Evolutionary conservation across 2,888 invertebrate species (phyloP), one percentile per base, ranked within the genome.

Genomic region (Myopa tessellatipennis): DNA sequence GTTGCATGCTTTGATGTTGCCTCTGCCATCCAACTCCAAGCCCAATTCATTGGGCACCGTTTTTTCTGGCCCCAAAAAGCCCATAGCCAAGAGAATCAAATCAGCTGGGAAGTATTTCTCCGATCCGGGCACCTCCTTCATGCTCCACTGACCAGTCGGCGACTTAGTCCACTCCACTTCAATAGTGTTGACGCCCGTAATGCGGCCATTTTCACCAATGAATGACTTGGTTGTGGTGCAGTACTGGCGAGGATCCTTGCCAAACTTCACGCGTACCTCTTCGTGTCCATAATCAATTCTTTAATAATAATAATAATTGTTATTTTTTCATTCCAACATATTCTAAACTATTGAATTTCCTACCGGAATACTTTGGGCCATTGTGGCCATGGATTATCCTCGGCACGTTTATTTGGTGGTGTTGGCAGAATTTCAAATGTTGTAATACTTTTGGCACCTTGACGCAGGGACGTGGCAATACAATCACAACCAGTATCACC

Each of bases 301-400:
- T 81, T 7, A 78, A 40, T 1, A 36, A 38, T 36, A 55, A 72
- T 74, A 65, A 68, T 60, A 60, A 3, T 40, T 58, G n/a, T 8
- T 26, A 34, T n/a, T 10, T 26, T 60, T 16, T 55, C 16, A 70
- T 34, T 4, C n/a, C 7, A 61, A 61, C 69, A 61, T 8, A 4
- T 55, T 16, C 58, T 16, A 38, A 18, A 34, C 16, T 6, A 75
- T 26, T 5, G 16, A 14, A 60, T 14, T 38, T 58, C 72, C 69
- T 83, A 91, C 92, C 95, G 94, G 92, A 99, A 98, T 38, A 98
- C 95, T 86, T 96, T 92, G 0, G 99, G 99, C 95, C 96, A 99
- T 87, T 98, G 97, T 4, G 99, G 99, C 99, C 99, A 99, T 0
- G 99, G 99, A 90, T 99, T 99, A 88, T 97, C 97, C 18, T 91